Base-by-base conservation (phyloP, 2,888 invertebrate species). In the Pterobdella sp. region DNA sequence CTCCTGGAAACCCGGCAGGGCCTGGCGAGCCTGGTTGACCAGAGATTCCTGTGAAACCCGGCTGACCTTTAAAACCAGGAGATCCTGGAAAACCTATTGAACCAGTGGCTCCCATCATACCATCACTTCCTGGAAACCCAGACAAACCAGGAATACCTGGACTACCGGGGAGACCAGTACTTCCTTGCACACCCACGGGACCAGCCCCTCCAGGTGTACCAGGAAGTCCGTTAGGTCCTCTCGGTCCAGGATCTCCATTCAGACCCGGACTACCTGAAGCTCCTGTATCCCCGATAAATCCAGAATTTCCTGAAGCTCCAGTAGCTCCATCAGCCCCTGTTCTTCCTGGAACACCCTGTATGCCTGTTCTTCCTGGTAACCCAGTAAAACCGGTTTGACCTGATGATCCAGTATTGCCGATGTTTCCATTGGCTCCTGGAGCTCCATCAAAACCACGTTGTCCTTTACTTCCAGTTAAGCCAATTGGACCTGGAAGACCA, bases 381-480 rank as follows among this genome's bases (percentile, higher is more conserved):
- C 76, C 76, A 29, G 63, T 56, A 56, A 56, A 56, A 3, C 60
- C 60, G 10, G 4, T 56, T 4, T 22, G 60, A 18, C 60, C 60
- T 7, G 60, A n/a, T 3, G 26, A 56, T 18, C 60, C 60, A 14
- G 60, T 36, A 29, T n/a, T 32, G 68, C 71, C 34, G 34, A 36
- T 18, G 37, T 35, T 60, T 26, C 71, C 66, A 31, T 14, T n/a
- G 4, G 3, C 3, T 29, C 66, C 66, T 65, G 66, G 66, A 35
- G 66, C 26, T 7, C 66, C 66, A 26, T 56, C n/a, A 56, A 22
- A 1, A 14, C 76, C 76, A 65, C 75, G 72, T 1, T 7, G 4
- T 22, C 80, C 79, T 26, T 75, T 71, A 32, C 34, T 36, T 1
- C 80, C 77, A 18, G 72, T 35, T 10, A 72, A 56, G 35, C 76